Conservation (phyloP, 2,113 vertebrate species). For the Lamprologus callipterus region DNA sequence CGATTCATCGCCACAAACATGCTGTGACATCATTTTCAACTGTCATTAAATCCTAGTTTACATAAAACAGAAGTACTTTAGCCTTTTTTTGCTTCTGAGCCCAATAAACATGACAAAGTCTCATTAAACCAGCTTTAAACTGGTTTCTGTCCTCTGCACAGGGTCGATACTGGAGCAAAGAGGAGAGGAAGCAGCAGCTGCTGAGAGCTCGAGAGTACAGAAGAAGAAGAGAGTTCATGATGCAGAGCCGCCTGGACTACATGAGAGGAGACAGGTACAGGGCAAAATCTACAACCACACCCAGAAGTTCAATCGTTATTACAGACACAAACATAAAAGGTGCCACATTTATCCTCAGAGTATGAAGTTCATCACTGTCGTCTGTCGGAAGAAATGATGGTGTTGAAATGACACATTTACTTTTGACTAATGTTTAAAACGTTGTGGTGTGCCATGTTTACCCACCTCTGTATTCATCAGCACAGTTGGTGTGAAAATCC, state of each 20-base stretch:
- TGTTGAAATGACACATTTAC: background rate
- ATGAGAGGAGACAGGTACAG: constrained; percentile 55
- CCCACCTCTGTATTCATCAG: background rate
- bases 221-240: constrained; percentile 78
- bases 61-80: background rate
- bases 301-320: background rate
- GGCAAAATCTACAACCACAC: background rate
- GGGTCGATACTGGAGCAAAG: constrained; percentile 86
- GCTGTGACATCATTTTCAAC: background rate
- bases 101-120: background rate
- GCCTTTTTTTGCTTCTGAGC: background rate
- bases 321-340: background rate
- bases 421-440: background rate
- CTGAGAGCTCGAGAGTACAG: constrained; percentile 78
- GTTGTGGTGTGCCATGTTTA: background rate
- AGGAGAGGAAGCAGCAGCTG: constrained; percentile 83
- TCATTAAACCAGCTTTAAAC: background rate
- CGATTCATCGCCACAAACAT: background rate
- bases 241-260: constrained; percentile 79
- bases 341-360: background rate
- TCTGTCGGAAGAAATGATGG: background rate
- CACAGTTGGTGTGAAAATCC: background rate
- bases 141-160: background rate
- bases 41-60: background rate
- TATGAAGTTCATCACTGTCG: accelerated